Evolutionary conservation across 2,113 vertebrate genomes (phyloP).

Genomic region (Hemibagrus wyckioides): DNA sequence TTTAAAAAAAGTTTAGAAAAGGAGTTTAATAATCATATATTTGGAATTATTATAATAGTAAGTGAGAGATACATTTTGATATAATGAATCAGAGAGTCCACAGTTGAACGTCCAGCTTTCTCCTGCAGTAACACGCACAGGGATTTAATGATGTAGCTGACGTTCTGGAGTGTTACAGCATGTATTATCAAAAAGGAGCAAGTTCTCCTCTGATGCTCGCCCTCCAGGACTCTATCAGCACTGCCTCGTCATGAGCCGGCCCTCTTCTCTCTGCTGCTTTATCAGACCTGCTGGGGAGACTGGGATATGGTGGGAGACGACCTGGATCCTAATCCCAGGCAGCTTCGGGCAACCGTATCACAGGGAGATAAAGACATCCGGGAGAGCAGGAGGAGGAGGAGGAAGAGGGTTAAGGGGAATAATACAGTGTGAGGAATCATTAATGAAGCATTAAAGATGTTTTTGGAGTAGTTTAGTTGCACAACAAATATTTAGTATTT

Average conservation of each 20-base stretch:
- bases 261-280: slow-evolving; percentile 33
- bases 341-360: slow-evolving; percentile 38
- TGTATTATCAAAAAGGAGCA: slow-evolving; percentile 61
- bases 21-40: neutral
- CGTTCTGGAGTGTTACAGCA: slow-evolving; percentile 57
- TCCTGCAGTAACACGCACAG: neutral
- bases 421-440: neutral
- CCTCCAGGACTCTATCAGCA: slow-evolving; percentile 52
- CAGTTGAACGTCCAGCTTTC: neutral
- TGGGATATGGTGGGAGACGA: slow-evolving; percentile 27
- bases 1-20: neutral
- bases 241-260: neutral
- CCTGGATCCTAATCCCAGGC: slow-evolving; percentile 39
- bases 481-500: neutral
- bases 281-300: slow-evolving; percentile 42
- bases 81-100: neutral
- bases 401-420: neutral
- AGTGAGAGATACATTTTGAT: neutral
- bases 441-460: neutral
- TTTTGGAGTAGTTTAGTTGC: neutral
- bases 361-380: slow-evolving; percentile 36
- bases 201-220: slow-evolving; percentile 64
- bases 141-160: slow-evolving; percentile 42
- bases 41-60: neutral
- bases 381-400: neutral